Percentiles rank a stretch among this genome's conserved stretches.
These are phyloP conservation scores for Campopleginae sp. DNA, from an alignment of 2,888 invertebrate genomes.

Conservation along the genomic window DNA sequence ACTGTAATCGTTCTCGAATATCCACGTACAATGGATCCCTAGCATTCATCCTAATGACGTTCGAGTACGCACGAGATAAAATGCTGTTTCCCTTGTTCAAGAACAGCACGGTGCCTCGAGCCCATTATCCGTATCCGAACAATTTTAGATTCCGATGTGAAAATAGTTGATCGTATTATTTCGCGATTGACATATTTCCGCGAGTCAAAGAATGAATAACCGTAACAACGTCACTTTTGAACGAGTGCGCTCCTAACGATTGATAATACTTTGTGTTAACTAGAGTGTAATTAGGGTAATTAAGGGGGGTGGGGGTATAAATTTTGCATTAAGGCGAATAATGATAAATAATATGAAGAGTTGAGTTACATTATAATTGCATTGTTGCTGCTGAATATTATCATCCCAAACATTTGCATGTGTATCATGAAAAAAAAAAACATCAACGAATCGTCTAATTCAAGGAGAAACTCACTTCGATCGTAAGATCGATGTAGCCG, in stretches of 20 bases:
- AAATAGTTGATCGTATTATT: background rate
- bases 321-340: background rate
- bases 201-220: background rate
- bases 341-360: background rate
- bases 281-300: too few species aligned
- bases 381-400: background rate
- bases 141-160: background rate
- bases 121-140: background rate
- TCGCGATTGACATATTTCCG: background rate
- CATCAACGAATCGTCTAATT: background rate
- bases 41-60: slow-evolving; percentile 3
- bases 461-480: slow-evolving; percentile 29
- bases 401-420: slow-evolving; percentile 28
- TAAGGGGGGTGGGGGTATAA: too few species aligned
- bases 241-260: too few species aligned
- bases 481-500: background rate
- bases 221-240: too few species aligned
- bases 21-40: background rate
- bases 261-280: too few species aligned
- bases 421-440: slow-evolving; percentile 7
- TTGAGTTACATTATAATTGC: background rate
- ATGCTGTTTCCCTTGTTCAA: background rate
- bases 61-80: background rate
- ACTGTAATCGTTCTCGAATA: slow-evolving; percentile 1
- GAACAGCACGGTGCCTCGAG: background rate